These are phyloP conservation scores for Plutella xylostella DNA, from an alignment of 2,888 invertebrate species.

Conservation along the genomic window DNA sequence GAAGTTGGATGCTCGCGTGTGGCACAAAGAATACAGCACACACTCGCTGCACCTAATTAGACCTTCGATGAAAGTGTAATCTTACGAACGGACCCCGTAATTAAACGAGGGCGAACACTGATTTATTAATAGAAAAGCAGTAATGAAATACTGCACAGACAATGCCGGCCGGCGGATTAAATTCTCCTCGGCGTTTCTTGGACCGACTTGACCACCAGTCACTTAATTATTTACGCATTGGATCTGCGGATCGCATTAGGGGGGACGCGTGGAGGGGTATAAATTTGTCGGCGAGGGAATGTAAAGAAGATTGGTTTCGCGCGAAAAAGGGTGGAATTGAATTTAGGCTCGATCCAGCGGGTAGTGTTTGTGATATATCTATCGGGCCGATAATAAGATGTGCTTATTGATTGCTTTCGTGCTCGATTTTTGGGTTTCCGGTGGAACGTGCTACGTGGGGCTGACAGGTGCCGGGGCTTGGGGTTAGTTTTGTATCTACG, in stretches of 20 bases:
- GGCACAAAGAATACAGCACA: slow-evolving; percentile 61
- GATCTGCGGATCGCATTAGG: slow-evolving; percentile 35
- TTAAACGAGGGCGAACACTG: slow-evolving; percentile 68
- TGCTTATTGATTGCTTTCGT: slow-evolving; percentile 40
- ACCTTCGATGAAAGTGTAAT: slow-evolving; percentile 70
- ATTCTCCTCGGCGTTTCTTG: slow-evolving; percentile 47
- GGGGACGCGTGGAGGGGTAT: slow-evolving; percentile 59
- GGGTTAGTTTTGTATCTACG: no score
- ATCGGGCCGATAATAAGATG: slow-evolving; percentile 45
- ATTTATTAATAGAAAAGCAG: slow-evolving; percentile 71
- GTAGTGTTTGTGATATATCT: slow-evolving; percentile 56
- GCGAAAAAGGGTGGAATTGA: slow-evolving; percentile 62
- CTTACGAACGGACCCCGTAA: slow-evolving; percentile 67
- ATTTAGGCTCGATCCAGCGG: slow-evolving; percentile 51
- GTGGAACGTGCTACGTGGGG: no score
- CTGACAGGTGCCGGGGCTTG: no score
- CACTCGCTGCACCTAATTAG: slow-evolving; percentile 66
- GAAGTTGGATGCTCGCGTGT: slow-evolving; percentile 43
- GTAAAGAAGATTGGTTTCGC: slow-evolving; percentile 66
- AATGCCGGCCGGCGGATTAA: slow-evolving; percentile 65
- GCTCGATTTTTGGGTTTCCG: not conserved
- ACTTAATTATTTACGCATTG: slow-evolving; percentile 52
- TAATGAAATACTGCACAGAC: slow-evolving; percentile 70
- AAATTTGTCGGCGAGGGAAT: slow-evolving; percentile 66
- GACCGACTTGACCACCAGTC: slow-evolving; percentile 29